A percentile compares a stretch with the other conserved stretches of the same genome.
Evolutionary conservation across 2,113 vertebrate species (phyloP).

Genomic region (Loxodonta africana): DNA sequence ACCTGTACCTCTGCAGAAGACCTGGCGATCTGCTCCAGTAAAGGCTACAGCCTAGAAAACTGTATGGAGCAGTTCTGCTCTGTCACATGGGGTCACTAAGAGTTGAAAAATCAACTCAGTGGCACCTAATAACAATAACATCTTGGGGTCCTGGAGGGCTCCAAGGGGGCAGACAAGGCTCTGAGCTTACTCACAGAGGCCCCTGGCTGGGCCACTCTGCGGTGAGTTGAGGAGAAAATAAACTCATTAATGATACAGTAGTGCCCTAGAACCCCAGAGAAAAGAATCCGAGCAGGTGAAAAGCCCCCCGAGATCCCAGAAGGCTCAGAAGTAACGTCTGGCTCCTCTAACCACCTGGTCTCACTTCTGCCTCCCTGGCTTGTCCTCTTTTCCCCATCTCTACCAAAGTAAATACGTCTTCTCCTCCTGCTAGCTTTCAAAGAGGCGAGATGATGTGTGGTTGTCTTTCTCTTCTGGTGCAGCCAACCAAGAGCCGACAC

Average conservation of each 20-base stretch:
- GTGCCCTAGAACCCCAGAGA: background rate
- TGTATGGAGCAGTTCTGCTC: background rate
- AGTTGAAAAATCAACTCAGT: background rate
- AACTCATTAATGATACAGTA: background rate
- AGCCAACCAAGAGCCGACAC: background rate
- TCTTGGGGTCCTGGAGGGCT: background rate
- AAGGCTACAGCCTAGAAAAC: background rate
- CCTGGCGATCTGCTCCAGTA: background rate
- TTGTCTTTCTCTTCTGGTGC: background rate
- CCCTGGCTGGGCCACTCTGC: background rate
- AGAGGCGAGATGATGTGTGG: background rate
- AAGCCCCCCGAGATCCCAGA: background rate
- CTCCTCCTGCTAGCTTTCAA: background rate
- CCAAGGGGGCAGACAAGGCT: background rate
- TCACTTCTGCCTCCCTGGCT: background rate
- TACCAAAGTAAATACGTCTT: background rate
- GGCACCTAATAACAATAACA: background rate
- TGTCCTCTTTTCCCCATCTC: background rate
- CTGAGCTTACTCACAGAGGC: background rate
- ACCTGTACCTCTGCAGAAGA: background rate
- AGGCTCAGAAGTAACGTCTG: conserved; percentile 17
- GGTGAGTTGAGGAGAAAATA: background rate
- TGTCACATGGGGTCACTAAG: background rate
- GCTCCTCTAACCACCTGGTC: background rate
- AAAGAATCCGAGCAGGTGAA: background rate